phyloP scores from a whole-genome alignment of 2,888 invertebrate genomes.

The Deroplatys truncata region DNA sequence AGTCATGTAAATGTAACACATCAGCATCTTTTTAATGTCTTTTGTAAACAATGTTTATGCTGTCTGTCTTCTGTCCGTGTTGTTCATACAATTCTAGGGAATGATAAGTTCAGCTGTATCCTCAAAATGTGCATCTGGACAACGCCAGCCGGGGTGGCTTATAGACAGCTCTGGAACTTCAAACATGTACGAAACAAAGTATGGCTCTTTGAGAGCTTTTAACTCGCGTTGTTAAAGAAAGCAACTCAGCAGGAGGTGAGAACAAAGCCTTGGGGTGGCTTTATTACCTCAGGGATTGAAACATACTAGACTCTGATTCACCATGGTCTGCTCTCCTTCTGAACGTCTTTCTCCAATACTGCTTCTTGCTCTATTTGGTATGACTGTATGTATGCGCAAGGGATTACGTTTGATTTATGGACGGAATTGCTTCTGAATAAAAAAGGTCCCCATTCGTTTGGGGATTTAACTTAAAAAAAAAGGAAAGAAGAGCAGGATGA shows the following conservation, averaged over 20 bases:
- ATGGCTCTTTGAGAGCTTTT: neutral
- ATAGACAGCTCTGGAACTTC: neutral
- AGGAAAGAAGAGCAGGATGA: neutral
- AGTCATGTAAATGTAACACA: too few species aligned
- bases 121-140: too few species aligned
- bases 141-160: too few species aligned
- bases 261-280: neutral
- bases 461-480: constrained; percentile 13
- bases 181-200: neutral
- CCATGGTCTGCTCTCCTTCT: neutral
- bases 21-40: too few species aligned
- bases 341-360: neutral
- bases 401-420: constrained; percentile 20
- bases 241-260: neutral
- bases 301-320: neutral
- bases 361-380: neutral
- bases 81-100: too few species aligned
- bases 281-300: neutral
- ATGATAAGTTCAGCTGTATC: too few species aligned
- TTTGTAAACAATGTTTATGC: too few species aligned
- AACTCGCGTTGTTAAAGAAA: neutral
- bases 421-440: constrained; percentile 18
- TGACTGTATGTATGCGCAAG: neutral
- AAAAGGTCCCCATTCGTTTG: constrained; percentile 12
- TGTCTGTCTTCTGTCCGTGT: too few species aligned